Percentiles rank a stretch among this genome's conserved stretches.
Evolutionary conservation across 2,113 vertebrate species (phyloP).

Genomic region (Centropus bengalensis): DNA sequence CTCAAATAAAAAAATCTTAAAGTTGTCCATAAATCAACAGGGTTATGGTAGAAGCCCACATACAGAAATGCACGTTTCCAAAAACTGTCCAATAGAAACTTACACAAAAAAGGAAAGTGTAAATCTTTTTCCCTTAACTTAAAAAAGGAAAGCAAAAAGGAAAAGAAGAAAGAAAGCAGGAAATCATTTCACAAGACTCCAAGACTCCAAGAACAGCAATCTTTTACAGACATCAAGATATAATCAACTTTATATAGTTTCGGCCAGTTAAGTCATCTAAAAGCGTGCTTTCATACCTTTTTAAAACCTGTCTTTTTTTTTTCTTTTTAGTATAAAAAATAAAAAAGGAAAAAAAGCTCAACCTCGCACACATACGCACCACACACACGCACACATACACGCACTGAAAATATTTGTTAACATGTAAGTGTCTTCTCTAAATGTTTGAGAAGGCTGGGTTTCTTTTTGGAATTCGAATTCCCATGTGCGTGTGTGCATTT

Average conservation of each 20-base stretch:
- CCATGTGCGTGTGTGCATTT: constrained; percentile 76
- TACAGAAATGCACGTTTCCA: constrained; percentile 82
- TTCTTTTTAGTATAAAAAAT: constrained; percentile 80
- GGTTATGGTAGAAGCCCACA: constrained; percentile 81
- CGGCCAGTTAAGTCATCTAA: constrained; percentile 83
- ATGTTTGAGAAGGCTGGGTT: constrained; percentile 76
- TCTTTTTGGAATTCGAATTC: constrained; percentile 51
- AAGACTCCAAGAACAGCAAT: constrained; percentile 83
- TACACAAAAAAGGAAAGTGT: constrained; percentile 80
- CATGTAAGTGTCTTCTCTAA: constrained; percentile 76
- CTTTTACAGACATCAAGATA: constrained; percentile 83
- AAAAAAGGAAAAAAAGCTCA: constrained; percentile 78
- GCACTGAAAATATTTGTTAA: constrained; percentile 77
- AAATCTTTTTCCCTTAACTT: constrained; percentile 56
- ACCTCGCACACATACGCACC: constrained; percentile 49
- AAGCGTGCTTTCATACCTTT: constrained; percentile 83
- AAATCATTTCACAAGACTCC: constrained; percentile 83
- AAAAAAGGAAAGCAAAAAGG: constrained; percentile 72
- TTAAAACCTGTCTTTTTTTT: constrained; percentile 83
- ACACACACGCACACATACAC: constrained; percentile 71
- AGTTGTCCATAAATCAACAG: constrained; percentile 83
- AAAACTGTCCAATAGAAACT: constrained; percentile 82
- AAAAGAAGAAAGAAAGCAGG: constrained; percentile 76
- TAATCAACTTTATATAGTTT: constrained; percentile 80
- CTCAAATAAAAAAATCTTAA: constrained; percentile 81